These are phyloP conservation scores for Daboia siamensis DNA, from an alignment of 2,113 vertebrate species.

Conservation along the genomic window DNA sequence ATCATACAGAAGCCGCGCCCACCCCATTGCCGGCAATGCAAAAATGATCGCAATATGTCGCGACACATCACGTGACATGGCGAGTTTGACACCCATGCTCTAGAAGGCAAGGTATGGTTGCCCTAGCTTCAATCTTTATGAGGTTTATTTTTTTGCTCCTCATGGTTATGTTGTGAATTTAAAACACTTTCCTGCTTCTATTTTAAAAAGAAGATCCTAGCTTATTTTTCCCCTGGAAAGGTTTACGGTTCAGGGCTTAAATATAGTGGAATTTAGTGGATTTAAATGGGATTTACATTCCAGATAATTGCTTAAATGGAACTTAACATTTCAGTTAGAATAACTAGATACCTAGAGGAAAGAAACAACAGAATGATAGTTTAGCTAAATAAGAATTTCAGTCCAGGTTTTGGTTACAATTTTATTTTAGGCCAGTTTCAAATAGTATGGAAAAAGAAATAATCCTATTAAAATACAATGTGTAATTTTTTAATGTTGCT, in stretches of 20 bases:
- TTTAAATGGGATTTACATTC: not conserved
- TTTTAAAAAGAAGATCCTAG: not conserved
- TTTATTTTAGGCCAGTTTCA: not conserved
- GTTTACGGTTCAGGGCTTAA: not conserved
- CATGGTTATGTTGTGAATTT: not conserved
- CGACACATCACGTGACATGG: too few relatives aligned
- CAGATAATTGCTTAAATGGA: not conserved
- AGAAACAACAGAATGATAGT: not conserved
- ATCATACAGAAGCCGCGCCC: too few relatives aligned
- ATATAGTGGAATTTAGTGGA: not conserved
- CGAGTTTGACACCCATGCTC: too few relatives aligned
- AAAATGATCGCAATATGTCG: too few relatives aligned
- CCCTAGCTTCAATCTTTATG: not conserved
- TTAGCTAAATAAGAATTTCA: not conserved
- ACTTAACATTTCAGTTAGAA: not conserved
- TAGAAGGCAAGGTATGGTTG: not conserved
- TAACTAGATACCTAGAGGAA: not conserved
- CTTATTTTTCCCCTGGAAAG: not conserved
- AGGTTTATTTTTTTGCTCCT: not conserved
- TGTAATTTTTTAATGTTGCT: slow-evolving; percentile 57
- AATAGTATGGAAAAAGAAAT: not conserved
- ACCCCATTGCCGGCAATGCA: too few relatives aligned
- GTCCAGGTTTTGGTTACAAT: slow-evolving; percentile 15
- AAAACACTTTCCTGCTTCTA: not conserved
- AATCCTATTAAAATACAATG: slow-evolving; percentile 52